Evolutionary conservation across 2,113 vertebrate genomes (phyloP).

Genomic region (Microcebus ravelobensis): DNA sequence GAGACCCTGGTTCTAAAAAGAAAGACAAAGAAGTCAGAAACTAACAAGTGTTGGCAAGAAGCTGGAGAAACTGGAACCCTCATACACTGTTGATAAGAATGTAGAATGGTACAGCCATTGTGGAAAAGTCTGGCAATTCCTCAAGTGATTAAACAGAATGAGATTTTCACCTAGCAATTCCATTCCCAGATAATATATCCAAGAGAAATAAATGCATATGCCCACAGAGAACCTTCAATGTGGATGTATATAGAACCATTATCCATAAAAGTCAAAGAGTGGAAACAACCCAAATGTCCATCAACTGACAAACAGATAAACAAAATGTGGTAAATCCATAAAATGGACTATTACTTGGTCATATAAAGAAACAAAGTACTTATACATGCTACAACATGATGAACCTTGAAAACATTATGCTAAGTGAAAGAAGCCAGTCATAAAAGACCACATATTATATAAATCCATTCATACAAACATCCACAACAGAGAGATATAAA

Average conservation of each 20-base stretch:
- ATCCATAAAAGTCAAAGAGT: neutral
- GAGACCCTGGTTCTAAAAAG: too few relatives aligned
- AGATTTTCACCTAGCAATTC: neutral
- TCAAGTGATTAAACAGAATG: neutral
- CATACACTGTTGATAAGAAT: neutral
- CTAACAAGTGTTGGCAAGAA: neutral
- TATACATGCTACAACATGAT: neutral
- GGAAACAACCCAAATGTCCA: neutral
- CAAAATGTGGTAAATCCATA: neutral
- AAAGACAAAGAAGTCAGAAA: too few relatives aligned
- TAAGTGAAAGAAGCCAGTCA: neutral
- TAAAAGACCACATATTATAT: neutral
- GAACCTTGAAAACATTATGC: neutral
- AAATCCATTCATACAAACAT: neutral
- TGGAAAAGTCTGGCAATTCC: neutral
- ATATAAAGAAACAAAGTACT: neutral
- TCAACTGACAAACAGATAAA: neutral
- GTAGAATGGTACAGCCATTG: neutral
- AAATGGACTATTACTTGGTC: neutral
- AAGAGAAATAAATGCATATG: neutral
- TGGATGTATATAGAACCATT: neutral
- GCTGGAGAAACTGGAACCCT: neutral
- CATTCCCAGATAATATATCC: neutral
- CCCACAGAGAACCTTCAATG: neutral
- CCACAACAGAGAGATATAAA: neutral